A percentile compares a stretch with the other conserved stretches of the same genome.
Evolutionary conservation across 2,888 invertebrate genomes (phyloP).

Genomic region (Caenorhabditis sulstoni): DNA sequence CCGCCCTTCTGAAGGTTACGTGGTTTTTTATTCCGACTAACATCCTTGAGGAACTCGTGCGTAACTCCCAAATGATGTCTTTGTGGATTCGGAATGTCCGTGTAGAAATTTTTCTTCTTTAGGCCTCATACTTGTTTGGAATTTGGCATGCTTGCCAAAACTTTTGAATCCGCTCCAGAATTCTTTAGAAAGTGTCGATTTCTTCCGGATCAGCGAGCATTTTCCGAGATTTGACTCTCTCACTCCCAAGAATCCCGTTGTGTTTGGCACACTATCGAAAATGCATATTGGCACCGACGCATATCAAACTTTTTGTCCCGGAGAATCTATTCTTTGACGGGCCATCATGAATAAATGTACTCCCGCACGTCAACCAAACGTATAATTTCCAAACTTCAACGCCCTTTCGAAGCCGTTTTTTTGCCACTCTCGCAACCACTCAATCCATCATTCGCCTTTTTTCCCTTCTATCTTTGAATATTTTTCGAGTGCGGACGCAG

Average conservation of each 20-base stretch:
- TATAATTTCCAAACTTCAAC: slow-evolving; percentile 37
- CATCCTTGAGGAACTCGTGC: slow-evolving; percentile 42
- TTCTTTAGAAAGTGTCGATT: slow-evolving; percentile 25
- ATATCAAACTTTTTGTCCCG: slow-evolving; percentile 34
- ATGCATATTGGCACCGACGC: slow-evolving; percentile 38
- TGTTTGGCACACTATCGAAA: slow-evolving; percentile 29
- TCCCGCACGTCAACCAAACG: slow-evolving; percentile 38
- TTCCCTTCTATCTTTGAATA: slow-evolving; percentile 19
- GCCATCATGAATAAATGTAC: slow-evolving; percentile 53
- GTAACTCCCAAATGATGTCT: slow-evolving; percentile 13
- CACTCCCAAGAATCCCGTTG: slow-evolving; percentile 32
- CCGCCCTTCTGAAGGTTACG: slow-evolving; percentile 26
- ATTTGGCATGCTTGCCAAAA: slow-evolving; percentile 5
- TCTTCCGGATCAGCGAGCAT: slow-evolving; percentile 50
- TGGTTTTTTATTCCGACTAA: slow-evolving; percentile 35
- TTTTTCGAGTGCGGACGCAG: slow-evolving; percentile 29
- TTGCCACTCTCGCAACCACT: slow-evolving; percentile 6
- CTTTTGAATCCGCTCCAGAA: slow-evolving; percentile 15
- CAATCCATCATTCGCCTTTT: slow-evolving; percentile 34
- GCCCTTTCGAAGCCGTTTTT: slow-evolving; percentile 18
- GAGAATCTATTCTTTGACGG: slow-evolving; percentile 35
- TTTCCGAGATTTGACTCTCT: slow-evolving; percentile 30
- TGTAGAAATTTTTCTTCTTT: slow-evolving; percentile 11
- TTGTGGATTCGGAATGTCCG: slow-evolving; percentile 16
- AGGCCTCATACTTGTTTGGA: slow-evolving; percentile 1